Conservation (phyloP, 2,888 invertebrate species). For the Melanotus villosus region DNA sequence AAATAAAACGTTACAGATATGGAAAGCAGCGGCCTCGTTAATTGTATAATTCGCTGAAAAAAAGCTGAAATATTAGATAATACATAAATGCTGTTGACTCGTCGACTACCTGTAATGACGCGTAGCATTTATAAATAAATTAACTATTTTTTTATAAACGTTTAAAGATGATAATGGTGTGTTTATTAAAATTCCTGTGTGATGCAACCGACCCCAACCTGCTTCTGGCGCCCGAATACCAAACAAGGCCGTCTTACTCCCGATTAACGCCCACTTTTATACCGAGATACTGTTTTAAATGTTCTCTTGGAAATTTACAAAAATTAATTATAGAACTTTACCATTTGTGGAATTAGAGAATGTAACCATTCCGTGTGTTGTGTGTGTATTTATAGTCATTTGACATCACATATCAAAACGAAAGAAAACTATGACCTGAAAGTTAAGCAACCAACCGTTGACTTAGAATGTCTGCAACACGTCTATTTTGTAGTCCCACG, state of each 20-base stretch:
- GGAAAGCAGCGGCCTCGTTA: too few relatives aligned
- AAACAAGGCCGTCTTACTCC: slow-evolving; percentile 50
- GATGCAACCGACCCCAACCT: slow-evolving; percentile 45
- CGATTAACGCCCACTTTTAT: slow-evolving; percentile 24
- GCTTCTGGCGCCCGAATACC: slow-evolving; percentile 53
- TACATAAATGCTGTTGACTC: too few relatives aligned
- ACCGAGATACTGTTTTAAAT: not conserved
- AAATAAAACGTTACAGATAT: too few relatives aligned
- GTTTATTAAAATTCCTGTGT: slow-evolving; percentile 30
- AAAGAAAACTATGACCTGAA: slow-evolving; percentile 33
- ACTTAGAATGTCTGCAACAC: not conserved
- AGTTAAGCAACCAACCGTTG: not conserved
- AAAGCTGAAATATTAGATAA: too few relatives aligned
- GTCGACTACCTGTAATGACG: not conserved
- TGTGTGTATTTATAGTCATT: not conserved
- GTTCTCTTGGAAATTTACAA: slow-evolving; percentile 26
- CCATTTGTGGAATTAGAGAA: slow-evolving; percentile 15
- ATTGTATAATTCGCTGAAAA: too few relatives aligned
- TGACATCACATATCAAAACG: slow-evolving; percentile 23
- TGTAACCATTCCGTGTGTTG: not conserved
- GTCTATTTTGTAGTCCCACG: not conserved
- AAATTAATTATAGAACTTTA: slow-evolving; percentile 19
- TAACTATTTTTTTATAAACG: not conserved
- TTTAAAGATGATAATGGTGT: slow-evolving; percentile 20
- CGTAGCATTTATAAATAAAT: not conserved